phyloP scores from a whole-genome alignment of 2,888 invertebrate genomes.

The Hirtodrosophila alboralis region DNA sequence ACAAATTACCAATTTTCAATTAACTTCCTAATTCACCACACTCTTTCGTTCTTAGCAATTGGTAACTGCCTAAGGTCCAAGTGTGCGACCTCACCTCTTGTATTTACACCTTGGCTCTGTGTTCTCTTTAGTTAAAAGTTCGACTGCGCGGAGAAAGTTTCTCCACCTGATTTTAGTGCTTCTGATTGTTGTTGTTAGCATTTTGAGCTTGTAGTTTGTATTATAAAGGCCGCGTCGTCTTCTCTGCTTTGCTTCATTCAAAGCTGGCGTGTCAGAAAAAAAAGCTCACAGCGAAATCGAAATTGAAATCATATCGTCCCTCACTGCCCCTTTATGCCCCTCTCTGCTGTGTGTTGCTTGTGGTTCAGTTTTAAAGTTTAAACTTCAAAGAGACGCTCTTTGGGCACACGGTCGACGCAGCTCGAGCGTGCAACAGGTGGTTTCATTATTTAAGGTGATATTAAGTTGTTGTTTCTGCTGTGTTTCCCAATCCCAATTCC shows the following conservation, averaged over 20 bases:
- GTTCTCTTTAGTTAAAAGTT: conserved; percentile 66
- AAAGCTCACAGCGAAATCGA: conserved; percentile 56
- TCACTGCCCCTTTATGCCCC: no score
- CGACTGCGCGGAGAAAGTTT: conserved; percentile 68
- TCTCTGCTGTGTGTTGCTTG: conserved; percentile 1
- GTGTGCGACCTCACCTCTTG: no score
- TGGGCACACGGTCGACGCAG: conserved; percentile 61
- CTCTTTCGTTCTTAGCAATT: no score
- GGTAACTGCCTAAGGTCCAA: no score
- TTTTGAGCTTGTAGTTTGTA: conserved; percentile 29
- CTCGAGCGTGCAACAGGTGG: conserved; percentile 75
- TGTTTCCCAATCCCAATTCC: conserved; percentile 36
- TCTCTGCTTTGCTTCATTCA: conserved; percentile 35
- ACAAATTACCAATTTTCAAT: no score
- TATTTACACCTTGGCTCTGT: conserved; percentile 5
- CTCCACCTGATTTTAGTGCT: conserved; percentile 55
- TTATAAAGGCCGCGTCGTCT: conserved; percentile 37
- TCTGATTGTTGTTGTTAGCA: conserved; percentile 41
- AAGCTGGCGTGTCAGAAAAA: conserved; percentile 53
- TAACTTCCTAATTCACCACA: no score
- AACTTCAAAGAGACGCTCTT: conserved; percentile 28
- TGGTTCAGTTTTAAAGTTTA: not conserved
- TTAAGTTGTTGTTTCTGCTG: conserved; percentile 33
- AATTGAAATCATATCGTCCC: conserved; percentile 41
- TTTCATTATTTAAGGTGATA: conserved; percentile 21